These are phyloP conservation scores for Ptilonorhynchus violaceus DNA, from an alignment of 2,113 vertebrate genomes.

Conservation along the genomic window DNA sequence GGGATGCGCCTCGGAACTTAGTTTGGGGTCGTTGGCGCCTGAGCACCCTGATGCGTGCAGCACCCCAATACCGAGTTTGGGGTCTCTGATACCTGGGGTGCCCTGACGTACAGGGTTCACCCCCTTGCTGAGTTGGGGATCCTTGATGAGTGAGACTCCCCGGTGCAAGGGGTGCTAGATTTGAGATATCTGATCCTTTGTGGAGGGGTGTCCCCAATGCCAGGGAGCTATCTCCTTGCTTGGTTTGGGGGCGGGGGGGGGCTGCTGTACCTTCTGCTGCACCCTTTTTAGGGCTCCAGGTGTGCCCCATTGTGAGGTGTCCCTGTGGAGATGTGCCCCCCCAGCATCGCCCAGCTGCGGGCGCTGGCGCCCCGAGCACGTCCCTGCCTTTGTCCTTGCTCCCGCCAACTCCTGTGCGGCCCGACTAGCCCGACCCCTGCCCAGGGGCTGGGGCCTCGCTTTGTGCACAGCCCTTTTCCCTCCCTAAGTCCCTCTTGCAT, in stretches of 20 bases:
- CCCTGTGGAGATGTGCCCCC: accelerated
- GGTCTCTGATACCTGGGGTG: not conserved
- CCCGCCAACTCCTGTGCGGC: slow-evolving; percentile 26
- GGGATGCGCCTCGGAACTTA: too few species aligned
- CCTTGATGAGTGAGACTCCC: not conserved
- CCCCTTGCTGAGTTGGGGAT: not conserved
- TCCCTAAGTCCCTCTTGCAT: not conserved
- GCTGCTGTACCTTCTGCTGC: not conserved
- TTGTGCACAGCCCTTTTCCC: not conserved
- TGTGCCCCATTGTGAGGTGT: not conserved
- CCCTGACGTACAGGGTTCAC: not conserved
- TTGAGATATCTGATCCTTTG: not conserved
- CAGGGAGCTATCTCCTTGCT: not conserved
- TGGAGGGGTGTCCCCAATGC: accelerated
- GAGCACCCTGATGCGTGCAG: not conserved
- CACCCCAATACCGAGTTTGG: not conserved
- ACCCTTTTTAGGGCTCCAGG: not conserved
- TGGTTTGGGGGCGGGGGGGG: not conserved
- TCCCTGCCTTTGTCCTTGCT: slow-evolving; percentile 44
- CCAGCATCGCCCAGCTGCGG: not conserved
- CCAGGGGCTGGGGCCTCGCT: not conserved
- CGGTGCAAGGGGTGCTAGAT: not conserved
- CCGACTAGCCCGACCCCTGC: not conserved
- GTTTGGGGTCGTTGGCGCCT: not conserved
- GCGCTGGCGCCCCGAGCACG: not conserved